Percentiles rank a stretch among this genome's conserved stretches.
phyloP scores from a whole-genome alignment of 2,113 vertebrate genomes.

The Nymphicus hollandicus region DNA sequence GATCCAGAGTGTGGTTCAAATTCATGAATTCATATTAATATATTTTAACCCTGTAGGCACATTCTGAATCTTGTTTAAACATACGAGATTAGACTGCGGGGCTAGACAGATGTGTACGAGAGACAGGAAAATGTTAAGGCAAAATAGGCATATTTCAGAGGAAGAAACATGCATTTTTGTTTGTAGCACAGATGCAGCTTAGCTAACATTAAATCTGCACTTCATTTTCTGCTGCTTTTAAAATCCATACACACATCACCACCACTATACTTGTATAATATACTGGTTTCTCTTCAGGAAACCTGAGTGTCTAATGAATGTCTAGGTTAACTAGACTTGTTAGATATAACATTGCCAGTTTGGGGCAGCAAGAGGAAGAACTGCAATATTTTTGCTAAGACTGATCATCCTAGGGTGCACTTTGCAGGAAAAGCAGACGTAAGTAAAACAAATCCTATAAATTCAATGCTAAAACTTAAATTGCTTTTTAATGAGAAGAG shows the following conservation, averaged over 20 bases:
- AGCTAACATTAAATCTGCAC: background rate
- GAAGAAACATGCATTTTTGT: background rate
- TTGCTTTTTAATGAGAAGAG: background rate
- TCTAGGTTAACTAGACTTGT: fast-evolving
- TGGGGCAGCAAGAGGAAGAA: background rate
- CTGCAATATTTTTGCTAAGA: background rate
- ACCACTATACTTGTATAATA: background rate
- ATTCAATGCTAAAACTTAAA: background rate
- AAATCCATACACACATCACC: fast-evolving
- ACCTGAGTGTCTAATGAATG: fast-evolving
- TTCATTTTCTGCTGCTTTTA: background rate
- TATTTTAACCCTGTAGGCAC: background rate
- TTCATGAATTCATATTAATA: background rate
- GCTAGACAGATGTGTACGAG: background rate
- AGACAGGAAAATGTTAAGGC: background rate
- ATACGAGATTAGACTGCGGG: background rate
- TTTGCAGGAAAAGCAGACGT: background rate
- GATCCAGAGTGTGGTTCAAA: background rate
- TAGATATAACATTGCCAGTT: background rate
- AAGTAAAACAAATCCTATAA: background rate
- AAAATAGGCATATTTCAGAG: background rate
- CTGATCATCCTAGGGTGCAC: no score
- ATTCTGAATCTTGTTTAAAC: background rate
- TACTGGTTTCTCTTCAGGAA: background rate
- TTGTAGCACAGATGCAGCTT: background rate